phyloP scores from a whole-genome alignment of 2,888 invertebrate species.

The Apotomis turbidana region DNA sequence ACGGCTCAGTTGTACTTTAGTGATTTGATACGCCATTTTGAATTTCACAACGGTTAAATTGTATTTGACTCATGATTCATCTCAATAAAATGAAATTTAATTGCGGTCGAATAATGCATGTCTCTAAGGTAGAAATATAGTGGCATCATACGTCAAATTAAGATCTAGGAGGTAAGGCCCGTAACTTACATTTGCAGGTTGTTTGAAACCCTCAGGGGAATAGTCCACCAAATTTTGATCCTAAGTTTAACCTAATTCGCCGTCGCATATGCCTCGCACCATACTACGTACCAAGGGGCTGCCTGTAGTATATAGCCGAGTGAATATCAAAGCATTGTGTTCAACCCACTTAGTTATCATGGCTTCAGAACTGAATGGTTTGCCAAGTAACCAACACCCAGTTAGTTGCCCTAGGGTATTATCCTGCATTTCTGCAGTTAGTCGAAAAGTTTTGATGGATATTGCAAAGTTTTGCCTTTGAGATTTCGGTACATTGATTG shows the following conservation, averaged over 20 bases:
- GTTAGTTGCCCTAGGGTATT: constrained; percentile 1
- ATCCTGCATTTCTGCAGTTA: neutral
- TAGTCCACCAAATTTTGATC: neutral
- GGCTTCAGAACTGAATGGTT: constrained; percentile 11
- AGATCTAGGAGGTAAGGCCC: no score
- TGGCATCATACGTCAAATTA: no score
- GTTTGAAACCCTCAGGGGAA: no score
- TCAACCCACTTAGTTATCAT: constrained; percentile 41
- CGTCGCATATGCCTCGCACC: constrained; percentile 3
- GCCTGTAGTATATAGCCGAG: neutral
- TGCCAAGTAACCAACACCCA: neutral
- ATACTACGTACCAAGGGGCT: constrained; percentile 1
- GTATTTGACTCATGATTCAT: no score
- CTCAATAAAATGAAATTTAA: no score
- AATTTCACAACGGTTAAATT: no score
- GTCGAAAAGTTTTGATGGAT: neutral
- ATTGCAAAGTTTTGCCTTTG: neutral
- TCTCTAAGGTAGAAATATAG: no score
- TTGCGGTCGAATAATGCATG: no score
- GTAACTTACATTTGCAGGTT: no score
- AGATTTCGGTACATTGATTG: neutral
- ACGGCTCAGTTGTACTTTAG: no score
- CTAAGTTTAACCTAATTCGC: neutral
- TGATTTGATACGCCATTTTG: no score
- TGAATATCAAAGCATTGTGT: constrained; percentile 43